phyloP scores from a whole-genome alignment of 2,888 invertebrate genomes.

The Monopis laevigella region DNA sequence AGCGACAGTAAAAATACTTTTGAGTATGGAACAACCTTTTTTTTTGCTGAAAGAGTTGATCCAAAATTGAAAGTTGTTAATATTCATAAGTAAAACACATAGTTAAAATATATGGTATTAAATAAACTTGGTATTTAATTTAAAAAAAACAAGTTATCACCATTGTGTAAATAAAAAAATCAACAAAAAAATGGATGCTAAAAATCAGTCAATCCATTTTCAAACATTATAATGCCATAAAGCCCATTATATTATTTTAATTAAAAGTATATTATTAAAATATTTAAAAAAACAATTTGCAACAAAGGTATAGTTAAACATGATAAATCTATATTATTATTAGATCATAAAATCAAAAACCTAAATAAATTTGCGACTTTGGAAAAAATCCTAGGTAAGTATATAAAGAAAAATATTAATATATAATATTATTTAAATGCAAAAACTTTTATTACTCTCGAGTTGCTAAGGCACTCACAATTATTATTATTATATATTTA shows the following conservation, averaged over 20 bases:
- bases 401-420: neutral
- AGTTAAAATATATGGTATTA: no score
- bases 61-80: no score
- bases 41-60: no score
- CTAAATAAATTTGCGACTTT: neutral
- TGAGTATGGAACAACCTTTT: no score
- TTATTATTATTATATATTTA: conserved; percentile 29
- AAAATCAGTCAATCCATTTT: conserved; percentile 58
- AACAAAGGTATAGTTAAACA: neutral
- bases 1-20: no score
- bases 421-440: neutral
- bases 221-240: no score
- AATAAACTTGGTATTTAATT: no score
- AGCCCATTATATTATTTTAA: no score
- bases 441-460: conserved; percentile 40
- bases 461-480: conserved; percentile 65
- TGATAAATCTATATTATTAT: neutral
- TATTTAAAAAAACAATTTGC: neutral
- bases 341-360: neutral
- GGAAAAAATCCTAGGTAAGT: neutral
- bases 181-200: conserved; percentile 37
- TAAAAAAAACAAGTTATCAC: neutral
- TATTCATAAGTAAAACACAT: no score
- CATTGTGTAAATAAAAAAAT: conserved; percentile 23
- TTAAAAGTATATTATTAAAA: neutral